Evolutionary conservation across 2,113 vertebrate species (phyloP).

Genomic region (Ammodytes dubius): DNA sequence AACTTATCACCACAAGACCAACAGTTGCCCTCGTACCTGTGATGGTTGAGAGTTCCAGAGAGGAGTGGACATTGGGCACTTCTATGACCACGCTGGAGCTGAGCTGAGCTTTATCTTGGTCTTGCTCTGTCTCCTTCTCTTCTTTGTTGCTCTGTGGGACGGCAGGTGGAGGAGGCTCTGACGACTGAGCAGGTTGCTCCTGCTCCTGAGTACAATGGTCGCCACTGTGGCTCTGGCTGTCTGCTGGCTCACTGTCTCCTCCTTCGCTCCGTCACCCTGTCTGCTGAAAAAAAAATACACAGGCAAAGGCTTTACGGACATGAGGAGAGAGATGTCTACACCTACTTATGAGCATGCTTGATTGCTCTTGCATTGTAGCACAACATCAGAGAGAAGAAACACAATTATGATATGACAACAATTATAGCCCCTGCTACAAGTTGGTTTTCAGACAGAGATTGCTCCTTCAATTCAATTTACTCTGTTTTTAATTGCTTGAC

Average conservation of each 20-base stretch:
- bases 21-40: slow-evolving; percentile 69
- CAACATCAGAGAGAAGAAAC: too few relatives aligned
- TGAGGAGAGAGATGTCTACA: neutral
- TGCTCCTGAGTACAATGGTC: slow-evolving; percentile 54
- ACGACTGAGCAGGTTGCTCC: slow-evolving; percentile 45
- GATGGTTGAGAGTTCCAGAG: slow-evolving; percentile 82
- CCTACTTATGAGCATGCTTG: too few relatives aligned
- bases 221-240: slow-evolving; percentile 41
- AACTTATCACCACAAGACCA: neutral
- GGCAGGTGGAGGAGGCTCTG: slow-evolving; percentile 33
- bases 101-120: slow-evolving; percentile 68
- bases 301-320: neutral
- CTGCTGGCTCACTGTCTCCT: slow-evolving; percentile 15
- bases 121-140: slow-evolving; percentile 50
- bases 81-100: slow-evolving; percentile 79
- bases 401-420: too few relatives aligned
- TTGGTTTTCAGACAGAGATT: too few relatives aligned
- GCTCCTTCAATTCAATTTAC: neutral
- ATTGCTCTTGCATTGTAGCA: too few relatives aligned
- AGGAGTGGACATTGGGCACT: slow-evolving; percentile 68
- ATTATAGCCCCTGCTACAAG: too few relatives aligned
- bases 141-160: slow-evolving; percentile 40
- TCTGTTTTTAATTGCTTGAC: neutral
- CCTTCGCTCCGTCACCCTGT: slow-evolving; percentile 24
- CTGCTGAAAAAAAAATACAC: slow-evolving; percentile 44